These are phyloP conservation scores for Gallinago nigripennis DNA, from an alignment of 2,797 vertebrate genomes.

Conservation along the genomic window DNA sequence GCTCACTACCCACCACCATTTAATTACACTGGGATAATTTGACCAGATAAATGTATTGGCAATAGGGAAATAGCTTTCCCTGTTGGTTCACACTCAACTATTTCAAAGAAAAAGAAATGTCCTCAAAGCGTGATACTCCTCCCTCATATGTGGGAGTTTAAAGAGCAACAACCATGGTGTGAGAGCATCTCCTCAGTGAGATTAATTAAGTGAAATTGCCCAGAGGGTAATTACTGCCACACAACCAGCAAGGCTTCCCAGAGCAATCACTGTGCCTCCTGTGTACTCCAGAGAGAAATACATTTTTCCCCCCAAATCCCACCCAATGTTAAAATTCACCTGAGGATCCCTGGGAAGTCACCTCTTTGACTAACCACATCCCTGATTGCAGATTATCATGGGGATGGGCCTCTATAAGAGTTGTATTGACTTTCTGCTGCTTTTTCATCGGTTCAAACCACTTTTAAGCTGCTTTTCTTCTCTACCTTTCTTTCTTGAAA, in stretches of 20 bases:
- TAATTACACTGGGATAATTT: not conserved
- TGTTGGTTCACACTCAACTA: not conserved
- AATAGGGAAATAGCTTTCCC: not conserved
- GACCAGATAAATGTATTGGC: not conserved
- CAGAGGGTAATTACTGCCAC: not conserved
- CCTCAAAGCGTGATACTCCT: not conserved
- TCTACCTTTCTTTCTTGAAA: not conserved
- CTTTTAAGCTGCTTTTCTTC: not conserved
- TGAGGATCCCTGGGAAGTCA: not conserved
- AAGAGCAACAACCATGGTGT: not conserved
- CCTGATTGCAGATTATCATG: not conserved
- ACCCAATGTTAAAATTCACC: accelerated
- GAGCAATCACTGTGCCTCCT: not conserved
- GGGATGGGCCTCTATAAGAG: not conserved
- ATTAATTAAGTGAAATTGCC: not conserved
- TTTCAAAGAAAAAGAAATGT: not conserved
- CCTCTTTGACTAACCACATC: accelerated
- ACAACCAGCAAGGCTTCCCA: not conserved
- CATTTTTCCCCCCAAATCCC: not conserved
- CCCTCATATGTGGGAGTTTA: not conserved
- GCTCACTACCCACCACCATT: not conserved
- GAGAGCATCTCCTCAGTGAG: not conserved
- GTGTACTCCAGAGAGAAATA: not conserved
- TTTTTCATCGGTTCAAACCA: not conserved
- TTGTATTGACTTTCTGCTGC: not conserved